phyloP scores from a whole-genome alignment of 2,888 invertebrate genomes.

The Chesias legatella region DNA sequence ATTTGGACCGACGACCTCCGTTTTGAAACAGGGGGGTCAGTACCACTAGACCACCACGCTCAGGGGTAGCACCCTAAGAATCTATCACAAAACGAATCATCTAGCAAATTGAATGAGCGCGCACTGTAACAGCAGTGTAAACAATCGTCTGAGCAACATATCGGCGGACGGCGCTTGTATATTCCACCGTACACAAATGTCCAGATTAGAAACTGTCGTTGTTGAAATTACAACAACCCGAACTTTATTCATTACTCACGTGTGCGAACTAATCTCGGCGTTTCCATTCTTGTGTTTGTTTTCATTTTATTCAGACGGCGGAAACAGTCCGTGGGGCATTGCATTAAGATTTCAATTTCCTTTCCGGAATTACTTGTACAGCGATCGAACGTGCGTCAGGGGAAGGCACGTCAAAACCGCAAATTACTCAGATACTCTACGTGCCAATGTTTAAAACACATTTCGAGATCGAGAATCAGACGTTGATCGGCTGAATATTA shows the following conservation, averaged over 20 bases:
- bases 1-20: no score
- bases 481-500: conserved; percentile 48
- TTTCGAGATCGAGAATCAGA: conserved; percentile 57
- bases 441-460: conserved; percentile 75
- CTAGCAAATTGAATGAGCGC: no score
- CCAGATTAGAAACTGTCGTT: conserved; percentile 35
- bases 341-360: conserved; percentile 80
- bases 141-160: no score
- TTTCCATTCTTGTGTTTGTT: conserved; percentile 46
- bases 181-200: conserved; percentile 17
- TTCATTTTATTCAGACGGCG: conserved; percentile 61
- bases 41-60: no score
- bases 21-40: no score
- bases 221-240: conserved; percentile 41
- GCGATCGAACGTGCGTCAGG: conserved; percentile 79
- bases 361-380: conserved; percentile 78
- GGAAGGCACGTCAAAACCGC: conserved; percentile 64
- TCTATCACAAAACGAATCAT: no score
- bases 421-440: conserved; percentile 71
- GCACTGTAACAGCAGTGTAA: no score
- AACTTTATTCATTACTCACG: conserved; percentile 12
- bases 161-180: no score
- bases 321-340: conserved; percentile 74
- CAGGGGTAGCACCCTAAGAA: no score
- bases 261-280: conserved; percentile 18